Evolutionary conservation across 1,140 invertebrate species (phyloP).

Genomic region (Drosophila equinoxialis): DNA sequence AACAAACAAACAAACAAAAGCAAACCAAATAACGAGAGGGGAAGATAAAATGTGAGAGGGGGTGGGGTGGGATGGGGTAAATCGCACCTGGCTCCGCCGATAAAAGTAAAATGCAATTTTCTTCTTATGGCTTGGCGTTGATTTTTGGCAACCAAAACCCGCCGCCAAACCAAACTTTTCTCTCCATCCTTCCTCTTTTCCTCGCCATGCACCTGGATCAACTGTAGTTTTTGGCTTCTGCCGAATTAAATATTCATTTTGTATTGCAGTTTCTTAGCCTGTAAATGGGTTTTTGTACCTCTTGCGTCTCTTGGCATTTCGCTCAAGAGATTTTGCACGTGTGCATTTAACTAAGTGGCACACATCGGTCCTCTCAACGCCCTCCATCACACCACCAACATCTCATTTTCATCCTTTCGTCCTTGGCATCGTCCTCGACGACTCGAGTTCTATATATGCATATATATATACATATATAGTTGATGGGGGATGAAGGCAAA

Average conservation of each 20-base stretch:
- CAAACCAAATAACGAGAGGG: conserved; percentile 3
- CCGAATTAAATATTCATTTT: conserved; percentile 75
- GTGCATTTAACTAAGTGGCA: conserved; percentile 71
- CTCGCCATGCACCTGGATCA: background rate
- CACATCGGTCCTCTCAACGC: conserved; percentile 18
- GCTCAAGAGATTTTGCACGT: conserved; percentile 77
- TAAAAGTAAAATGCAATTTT: conserved; percentile 76
- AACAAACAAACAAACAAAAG: conserved; percentile 38
- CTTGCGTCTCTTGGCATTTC: conserved; percentile 52
- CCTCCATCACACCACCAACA: background rate
- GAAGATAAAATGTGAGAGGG: conserved; percentile 5
- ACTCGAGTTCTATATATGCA: conserved; percentile 22
- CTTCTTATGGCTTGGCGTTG: conserved; percentile 68
- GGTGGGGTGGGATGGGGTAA: background rate
- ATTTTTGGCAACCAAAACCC: conserved; percentile 48
- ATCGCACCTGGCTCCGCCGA: conserved; percentile 44
- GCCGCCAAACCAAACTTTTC: background rate
- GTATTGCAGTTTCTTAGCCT: conserved; percentile 68
- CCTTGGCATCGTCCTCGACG: conserved; percentile 15
- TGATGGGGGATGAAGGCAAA: background rate
- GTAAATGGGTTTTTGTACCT: conserved; percentile 34
- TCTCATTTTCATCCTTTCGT: conserved; percentile 21
- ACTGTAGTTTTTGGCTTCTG: conserved; percentile 28
- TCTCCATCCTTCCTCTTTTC: background rate
- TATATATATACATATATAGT: background rate